phyloP scores from a whole-genome alignment of 2,797 vertebrate species.

The Sphenopsis melanotis region DNA sequence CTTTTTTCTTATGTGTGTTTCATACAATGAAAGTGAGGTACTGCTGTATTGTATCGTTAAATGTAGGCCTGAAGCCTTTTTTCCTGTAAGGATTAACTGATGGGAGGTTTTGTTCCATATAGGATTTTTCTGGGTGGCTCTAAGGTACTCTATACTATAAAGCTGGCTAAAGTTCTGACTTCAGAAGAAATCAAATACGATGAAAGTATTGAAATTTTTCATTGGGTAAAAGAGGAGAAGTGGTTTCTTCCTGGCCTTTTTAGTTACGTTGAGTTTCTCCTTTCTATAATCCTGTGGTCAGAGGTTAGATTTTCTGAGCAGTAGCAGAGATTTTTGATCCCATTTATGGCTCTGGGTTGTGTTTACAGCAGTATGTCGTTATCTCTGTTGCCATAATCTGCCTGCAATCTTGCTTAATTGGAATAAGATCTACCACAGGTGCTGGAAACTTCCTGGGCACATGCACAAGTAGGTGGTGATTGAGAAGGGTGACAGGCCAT shows the following conservation, averaged over 20 bases:
- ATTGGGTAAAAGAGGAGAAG: not conserved
- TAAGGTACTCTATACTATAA: not conserved
- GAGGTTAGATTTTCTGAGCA: not conserved
- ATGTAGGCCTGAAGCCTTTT: not conserved
- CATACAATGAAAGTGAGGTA: not conserved
- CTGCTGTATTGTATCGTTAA: not conserved
- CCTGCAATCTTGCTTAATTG: not conserved
- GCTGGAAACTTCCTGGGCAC: not conserved
- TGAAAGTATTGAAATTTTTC: not conserved
- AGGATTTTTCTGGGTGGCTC: not conserved
- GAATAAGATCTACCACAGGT: not conserved
- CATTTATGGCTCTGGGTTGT: not conserved
- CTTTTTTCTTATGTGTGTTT: not conserved
- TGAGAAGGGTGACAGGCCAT: not conserved
- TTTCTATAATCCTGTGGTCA: not conserved
- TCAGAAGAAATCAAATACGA: not conserved
- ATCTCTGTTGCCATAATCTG: not conserved
- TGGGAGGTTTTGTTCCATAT: not conserved
- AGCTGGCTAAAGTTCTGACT: not conserved
- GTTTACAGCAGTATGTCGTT: not conserved
- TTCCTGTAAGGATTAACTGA: not conserved
- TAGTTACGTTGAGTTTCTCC: not conserved
- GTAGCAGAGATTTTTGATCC: not conserved
- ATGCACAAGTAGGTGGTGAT: not conserved
- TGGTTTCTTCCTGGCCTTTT: not conserved